Evolutionary conservation across 2,888 invertebrate species (phyloP).

Genomic region (Syrista parreyssii): DNA sequence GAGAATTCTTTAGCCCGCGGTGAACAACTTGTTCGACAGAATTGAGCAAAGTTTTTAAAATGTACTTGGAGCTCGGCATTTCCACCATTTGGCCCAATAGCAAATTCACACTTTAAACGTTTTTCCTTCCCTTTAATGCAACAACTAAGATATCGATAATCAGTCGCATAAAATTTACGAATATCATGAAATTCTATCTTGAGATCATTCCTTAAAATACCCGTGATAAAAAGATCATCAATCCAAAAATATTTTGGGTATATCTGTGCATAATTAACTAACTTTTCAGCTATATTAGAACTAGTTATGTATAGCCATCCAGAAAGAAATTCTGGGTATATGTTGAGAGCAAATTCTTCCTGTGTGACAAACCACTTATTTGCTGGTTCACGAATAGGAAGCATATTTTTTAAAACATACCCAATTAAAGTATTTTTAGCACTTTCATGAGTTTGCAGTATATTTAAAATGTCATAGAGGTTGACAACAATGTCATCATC

Average conservation of each 20-base stretch:
- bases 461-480: constrained; percentile 69
- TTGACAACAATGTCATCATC: constrained; percentile 86
- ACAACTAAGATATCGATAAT: constrained; percentile 79
- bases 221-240: constrained; percentile 89
- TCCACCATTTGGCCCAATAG: constrained; percentile 83
- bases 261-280: constrained; percentile 70
- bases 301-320: constrained; percentile 88
- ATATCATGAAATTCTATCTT: constrained; percentile 72
- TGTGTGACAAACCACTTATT: constrained; percentile 86
- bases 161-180: constrained; percentile 74
- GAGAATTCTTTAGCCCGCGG: constrained; percentile 25
- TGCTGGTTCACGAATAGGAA: constrained; percentile 73
- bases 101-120: constrained; percentile 71
- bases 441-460: constrained; percentile 27
- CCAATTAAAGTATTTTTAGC: constrained; percentile 72
- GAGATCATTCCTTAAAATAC: constrained; percentile 74
- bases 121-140: constrained; percentile 74
- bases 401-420: constrained; percentile 74
- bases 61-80: constrained; percentile 76
- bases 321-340: constrained; percentile 82
- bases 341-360: constrained; percentile 72
- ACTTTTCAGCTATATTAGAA: constrained; percentile 70
- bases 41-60: constrained; percentile 73
- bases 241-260: constrained; percentile 86
- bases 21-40: constrained; percentile 65